Percentiles rank a stretch among this genome's conserved stretches.
Conservation (phyloP, 2,113 vertebrate species). For the Notechis scutatus region DNA sequence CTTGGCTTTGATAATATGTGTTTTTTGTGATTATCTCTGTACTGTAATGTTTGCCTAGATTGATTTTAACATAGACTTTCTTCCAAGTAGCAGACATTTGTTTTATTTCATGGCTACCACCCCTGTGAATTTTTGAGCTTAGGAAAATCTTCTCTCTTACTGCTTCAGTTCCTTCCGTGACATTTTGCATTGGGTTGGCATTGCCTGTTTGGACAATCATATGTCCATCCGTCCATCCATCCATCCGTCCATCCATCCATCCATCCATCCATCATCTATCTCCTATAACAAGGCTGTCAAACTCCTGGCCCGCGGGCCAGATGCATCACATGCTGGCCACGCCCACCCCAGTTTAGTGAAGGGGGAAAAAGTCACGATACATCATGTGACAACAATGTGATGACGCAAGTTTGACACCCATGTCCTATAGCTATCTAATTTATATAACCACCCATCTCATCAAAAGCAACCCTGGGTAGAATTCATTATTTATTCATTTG, state of each 20-base stretch:
- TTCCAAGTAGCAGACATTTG: not conserved
- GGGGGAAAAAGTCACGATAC: too few species aligned
- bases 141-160: not conserved
- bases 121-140: not conserved
- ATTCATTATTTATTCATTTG: too few species aligned
- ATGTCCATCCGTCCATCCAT: too few species aligned
- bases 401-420: too few species aligned
- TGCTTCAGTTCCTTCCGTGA: not conserved
- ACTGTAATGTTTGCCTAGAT: not conserved
- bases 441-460: not conserved
- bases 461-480: not conserved
- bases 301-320: fast-evolving
- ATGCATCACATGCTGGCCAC: too few species aligned
- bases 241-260: too few species aligned
- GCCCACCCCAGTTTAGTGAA: too few species aligned
- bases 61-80: not conserved
- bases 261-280: not conserved
- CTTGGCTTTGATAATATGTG: not conserved
- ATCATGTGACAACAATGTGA: too few species aligned
- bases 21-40: not conserved
- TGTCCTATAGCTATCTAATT: too few species aligned
- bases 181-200: not conserved
- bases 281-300: too few species aligned
- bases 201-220: not conserved
- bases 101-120: not conserved